Base-by-base conservation (phyloP, 2,888 invertebrate genomes). In the Pachymerium ferrugineum region DNA sequence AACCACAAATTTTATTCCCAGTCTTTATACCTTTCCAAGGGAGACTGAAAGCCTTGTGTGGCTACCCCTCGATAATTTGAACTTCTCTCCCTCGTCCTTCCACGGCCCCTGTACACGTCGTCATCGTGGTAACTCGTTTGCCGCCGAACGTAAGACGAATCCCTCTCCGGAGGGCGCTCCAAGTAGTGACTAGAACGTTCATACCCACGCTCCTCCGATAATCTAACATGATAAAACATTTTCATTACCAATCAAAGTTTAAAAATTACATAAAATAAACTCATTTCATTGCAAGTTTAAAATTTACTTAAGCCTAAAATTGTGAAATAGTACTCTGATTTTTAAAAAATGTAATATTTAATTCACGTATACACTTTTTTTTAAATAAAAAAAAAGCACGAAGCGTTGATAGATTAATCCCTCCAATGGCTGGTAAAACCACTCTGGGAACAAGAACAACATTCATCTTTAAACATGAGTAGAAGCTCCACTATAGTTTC, bases 101-200 rank as follows among this genome's bases (percentile, higher is more conserved):
- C 77, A 62, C 78, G 74, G 67, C 75, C 76, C 72, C 74, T 77
- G 72, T 77, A 77, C 42, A 54, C 70, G 22, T 73, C 74, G 33
- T 78, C 78, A 74, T 78, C 78, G 74, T 78, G 78, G 74, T 78
- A 78, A 69, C 77, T 77, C 73, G 77, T 76, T 25, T 76, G 76
- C 74, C 78, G 76, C 69, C 78, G 74, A 67, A 77, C 31, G 75
- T 77, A 78, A 30, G 76, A 74, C n/a, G 72, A 28, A 28, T 78
- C 78, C 74, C 79, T 76, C 75, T 79, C 80, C 75, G 78, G 75
- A 77, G 79, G 76, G 77, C 85, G 82, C 76, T 86, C 86, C 82
- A 86, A 86, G 81, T 86, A 86, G 80, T 83, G 83, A 81, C 83
- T 82, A 81, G 83, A 80, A 78, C 86, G 84, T 77, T 85, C 86